Evolutionary conservation across 2,888 invertebrate genomes (phyloP).

Genomic region (Trissonchulus sp.): DNA sequence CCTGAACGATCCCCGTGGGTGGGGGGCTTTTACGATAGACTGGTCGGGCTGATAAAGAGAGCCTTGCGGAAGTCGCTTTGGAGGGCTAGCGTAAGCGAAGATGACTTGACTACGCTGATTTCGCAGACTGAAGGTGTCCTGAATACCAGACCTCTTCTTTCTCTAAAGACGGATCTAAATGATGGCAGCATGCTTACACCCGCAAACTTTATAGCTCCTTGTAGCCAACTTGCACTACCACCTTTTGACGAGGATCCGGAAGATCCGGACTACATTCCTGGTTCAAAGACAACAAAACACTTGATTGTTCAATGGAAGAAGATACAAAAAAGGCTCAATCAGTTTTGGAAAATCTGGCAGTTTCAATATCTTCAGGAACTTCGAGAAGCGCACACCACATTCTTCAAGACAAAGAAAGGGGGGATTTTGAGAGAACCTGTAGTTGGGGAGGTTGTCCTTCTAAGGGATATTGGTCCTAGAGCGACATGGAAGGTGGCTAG

Average conservation of each 20-base stretch:
- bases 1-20: no score
- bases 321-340: background rate
- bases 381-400: background rate
- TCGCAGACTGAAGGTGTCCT: no score
- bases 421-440: background rate
- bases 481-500: no score
- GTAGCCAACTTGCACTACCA: background rate
- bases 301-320: background rate
- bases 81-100: no score
- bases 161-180: no score
- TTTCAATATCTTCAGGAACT: slow-evolving; percentile 1
- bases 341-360: slow-evolving; percentile 5
- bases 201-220: background rate
- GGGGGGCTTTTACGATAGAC: no score
- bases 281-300: background rate
- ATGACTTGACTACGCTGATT: no score
- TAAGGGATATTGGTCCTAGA: no score
- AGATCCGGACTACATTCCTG: background rate
- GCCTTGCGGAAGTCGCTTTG: no score
- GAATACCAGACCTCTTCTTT: no score
- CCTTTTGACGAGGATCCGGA: background rate
- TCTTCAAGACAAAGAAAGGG: background rate
- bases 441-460: background rate
- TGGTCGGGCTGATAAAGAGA: no score
- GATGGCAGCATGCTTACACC: background rate